phyloP scores from a whole-genome alignment of 2,113 vertebrate genomes.

The Ciconia stormi region DNA sequence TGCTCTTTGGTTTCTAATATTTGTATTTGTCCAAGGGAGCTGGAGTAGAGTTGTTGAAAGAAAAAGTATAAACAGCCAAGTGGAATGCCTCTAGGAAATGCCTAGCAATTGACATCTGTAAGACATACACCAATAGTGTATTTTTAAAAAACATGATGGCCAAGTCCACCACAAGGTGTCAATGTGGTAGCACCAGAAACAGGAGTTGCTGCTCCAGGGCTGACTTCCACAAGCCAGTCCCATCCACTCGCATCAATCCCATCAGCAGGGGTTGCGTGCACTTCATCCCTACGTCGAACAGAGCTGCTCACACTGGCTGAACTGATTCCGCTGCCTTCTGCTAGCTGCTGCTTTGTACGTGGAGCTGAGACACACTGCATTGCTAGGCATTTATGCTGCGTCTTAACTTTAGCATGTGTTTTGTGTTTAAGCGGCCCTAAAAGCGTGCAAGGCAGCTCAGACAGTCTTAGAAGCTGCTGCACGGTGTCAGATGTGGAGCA shows the following conservation, averaged over 20 bases:
- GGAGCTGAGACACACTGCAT: accelerated
- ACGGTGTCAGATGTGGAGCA: accelerated
- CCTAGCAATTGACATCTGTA: neutral
- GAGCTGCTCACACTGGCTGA: accelerated
- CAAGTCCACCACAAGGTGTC: constrained; percentile 26
- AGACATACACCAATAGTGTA: accelerated
- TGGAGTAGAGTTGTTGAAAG: neutral
- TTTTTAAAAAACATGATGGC: accelerated
- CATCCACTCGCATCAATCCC: accelerated
- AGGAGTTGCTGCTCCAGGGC: neutral
- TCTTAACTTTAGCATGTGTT: accelerated
- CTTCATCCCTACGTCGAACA: accelerated
- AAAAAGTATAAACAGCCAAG: neutral
- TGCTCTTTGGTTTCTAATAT: neutral
- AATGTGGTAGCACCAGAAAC: neutral
- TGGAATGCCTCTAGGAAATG: neutral
- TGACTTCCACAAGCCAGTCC: accelerated
- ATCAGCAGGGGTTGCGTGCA: accelerated
- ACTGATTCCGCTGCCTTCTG: accelerated
- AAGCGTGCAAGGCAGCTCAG: accelerated
- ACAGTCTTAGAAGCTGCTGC: accelerated
- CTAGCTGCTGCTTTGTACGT: accelerated
- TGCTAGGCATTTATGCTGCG: accelerated
- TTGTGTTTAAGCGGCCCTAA: neutral
- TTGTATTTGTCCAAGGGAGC: neutral